These are phyloP conservation scores for Daktulosphaira vitifoliae DNA, from an alignment of 1,140 invertebrate species.

Conservation along the genomic window DNA sequence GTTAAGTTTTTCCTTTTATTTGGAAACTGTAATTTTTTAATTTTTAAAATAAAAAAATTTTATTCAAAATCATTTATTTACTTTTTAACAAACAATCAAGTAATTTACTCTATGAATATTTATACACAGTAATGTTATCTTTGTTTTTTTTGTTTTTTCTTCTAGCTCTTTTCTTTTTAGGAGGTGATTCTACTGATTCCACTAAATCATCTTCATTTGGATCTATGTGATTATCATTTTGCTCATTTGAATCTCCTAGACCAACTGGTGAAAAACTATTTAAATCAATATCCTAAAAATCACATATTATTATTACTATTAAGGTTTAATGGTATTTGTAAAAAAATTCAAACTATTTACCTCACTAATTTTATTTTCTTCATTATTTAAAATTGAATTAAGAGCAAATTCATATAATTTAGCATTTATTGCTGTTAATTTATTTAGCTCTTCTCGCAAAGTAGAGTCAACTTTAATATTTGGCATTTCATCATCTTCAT, in stretches of 20 bases:
- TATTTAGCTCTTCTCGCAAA: constrained; percentile 7
- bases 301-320: not conserved
- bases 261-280: constrained; percentile 1
- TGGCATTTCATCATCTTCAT: not conserved
- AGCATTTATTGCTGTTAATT: constrained; percentile 1
- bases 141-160: constrained; percentile 1
- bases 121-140: too few species aligned
- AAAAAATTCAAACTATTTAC: not conserved
- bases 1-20: too few species aligned
- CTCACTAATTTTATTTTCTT: not conserved
- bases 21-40: too few species aligned
- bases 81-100: not conserved
- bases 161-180: not conserved
- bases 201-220: not conserved
- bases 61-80: not conserved
- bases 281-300: constrained; percentile 21
- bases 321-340: not conserved
- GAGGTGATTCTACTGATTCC: not conserved
- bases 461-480: not conserved
- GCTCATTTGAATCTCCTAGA: not conserved
- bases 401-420: constrained; percentile 12
- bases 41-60: too few species aligned
- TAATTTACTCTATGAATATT: not conserved
- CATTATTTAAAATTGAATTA: constrained; percentile 1
- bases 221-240: not conserved